Percentiles rank a stretch among this genome's conserved stretches.
These are phyloP conservation scores for Cheirogaleus major DNA, from an alignment of 2,797 vertebrate species.

Conservation along the genomic window DNA sequence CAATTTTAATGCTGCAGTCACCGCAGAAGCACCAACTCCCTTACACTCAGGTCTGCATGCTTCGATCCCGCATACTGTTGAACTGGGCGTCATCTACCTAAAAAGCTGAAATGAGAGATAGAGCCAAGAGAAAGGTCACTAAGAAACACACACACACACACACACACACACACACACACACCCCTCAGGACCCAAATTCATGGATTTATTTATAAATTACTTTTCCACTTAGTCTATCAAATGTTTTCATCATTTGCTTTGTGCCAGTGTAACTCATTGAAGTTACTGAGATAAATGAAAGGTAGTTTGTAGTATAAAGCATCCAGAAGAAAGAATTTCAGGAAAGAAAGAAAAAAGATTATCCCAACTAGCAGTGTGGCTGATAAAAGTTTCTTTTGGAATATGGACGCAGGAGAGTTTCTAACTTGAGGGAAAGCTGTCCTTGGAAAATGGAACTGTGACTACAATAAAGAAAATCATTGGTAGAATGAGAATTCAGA, in stretches of 20 bases:
- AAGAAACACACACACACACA: neutral
- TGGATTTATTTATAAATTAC: neutral
- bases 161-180: no score
- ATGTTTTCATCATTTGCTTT: neutral
- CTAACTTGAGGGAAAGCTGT: neutral
- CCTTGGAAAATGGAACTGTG: neutral
- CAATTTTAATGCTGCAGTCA: neutral
- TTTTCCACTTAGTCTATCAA: neutral
- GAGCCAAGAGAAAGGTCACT: neutral
- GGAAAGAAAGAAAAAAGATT: neutral
- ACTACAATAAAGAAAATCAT: neutral
- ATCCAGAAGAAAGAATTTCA: neutral
- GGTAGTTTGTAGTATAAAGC: neutral
- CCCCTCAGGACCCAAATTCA: neutral
- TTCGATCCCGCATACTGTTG: neutral
- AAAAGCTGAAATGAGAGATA: neutral
- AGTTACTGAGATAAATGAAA: neutral
- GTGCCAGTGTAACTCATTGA: neutral
- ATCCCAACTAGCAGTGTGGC: no score
- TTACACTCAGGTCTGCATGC: neutral
- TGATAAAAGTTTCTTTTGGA: neutral
- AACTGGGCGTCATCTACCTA: neutral
- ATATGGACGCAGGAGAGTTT: no score
- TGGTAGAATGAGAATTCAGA: neutral
- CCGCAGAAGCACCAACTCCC: neutral